Evolutionary conservation across 1,140 invertebrate genomes (phyloP).

Genomic region (Branchinecta lindahli): DNA sequence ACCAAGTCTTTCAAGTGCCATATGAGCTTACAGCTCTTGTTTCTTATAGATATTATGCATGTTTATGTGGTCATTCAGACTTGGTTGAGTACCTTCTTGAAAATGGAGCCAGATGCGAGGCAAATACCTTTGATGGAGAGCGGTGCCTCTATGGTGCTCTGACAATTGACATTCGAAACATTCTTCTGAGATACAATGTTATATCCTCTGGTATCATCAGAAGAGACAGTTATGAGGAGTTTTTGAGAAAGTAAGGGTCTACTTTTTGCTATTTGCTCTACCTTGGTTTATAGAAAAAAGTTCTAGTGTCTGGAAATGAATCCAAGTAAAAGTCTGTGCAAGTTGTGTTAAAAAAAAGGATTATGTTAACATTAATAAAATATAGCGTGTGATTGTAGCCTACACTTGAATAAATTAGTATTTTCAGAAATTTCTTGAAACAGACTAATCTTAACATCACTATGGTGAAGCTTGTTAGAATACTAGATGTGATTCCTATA

Average conservation of each 20-base stretch:
- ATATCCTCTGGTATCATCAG: slow-evolving; percentile 34
- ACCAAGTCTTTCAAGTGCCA: too few species aligned
- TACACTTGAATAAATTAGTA: too few species aligned
- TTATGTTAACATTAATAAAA: too few species aligned
- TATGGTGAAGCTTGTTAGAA: too few species aligned
- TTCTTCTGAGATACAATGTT: slow-evolving; percentile 35
- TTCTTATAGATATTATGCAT: slow-evolving; percentile 41
- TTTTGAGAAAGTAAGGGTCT: slow-evolving; percentile 34
- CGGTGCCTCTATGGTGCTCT: slow-evolving; percentile 41
- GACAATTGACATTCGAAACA: slow-evolving; percentile 35
- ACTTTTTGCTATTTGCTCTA: neutral
- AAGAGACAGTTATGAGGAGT: slow-evolving; percentile 38
- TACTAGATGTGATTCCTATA: neutral
- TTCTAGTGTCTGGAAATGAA: neutral
- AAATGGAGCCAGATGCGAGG: slow-evolving; percentile 40
- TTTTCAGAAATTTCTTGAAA: too few species aligned
- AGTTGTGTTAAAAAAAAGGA: too few species aligned
- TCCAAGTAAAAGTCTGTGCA: too few species aligned
- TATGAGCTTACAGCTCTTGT: too few species aligned
- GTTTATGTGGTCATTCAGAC: slow-evolving; percentile 39
- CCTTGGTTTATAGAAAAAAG: neutral
- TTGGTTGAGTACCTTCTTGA: slow-evolving; percentile 38
- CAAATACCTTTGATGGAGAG: slow-evolving; percentile 43
- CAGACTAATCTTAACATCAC: too few species aligned
- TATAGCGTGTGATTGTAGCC: too few species aligned